phyloP scores from a whole-genome alignment of 2,113 vertebrate genomes.

The Alethe diademata region DNA sequence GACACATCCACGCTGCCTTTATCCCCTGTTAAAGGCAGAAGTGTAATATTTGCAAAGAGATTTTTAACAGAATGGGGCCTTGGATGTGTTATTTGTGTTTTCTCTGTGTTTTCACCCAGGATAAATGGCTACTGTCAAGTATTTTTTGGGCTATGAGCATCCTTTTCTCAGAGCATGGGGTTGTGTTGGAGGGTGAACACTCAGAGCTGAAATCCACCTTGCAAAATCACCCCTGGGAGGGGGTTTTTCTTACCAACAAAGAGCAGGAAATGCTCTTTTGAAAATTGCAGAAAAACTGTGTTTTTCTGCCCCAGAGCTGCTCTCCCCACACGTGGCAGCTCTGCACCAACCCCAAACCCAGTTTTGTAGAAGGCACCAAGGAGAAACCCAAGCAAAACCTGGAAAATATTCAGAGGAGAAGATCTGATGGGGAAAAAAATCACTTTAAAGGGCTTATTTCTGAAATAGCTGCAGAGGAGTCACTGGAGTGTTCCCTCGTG shows the following conservation, averaged over 20 bases:
- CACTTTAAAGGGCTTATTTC: not conserved
- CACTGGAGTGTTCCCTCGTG: not conserved
- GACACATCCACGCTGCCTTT: not conserved
- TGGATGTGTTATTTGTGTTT: not conserved
- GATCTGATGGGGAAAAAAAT: not conserved
- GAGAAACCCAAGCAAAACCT: not conserved
- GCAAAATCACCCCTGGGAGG: not conserved
- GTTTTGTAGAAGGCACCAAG: not conserved
- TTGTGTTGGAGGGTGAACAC: fast-evolving
- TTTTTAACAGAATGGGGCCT: not conserved
- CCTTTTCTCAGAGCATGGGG: not conserved
- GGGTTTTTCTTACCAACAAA: not conserved
- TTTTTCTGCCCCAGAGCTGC: not conserved
- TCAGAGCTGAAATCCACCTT: not conserved
- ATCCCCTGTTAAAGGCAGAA: not conserved
- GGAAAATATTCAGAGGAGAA: not conserved
- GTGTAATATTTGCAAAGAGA: not conserved
- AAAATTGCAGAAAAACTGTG: not conserved
- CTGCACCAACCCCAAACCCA: not conserved
- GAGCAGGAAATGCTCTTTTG: not conserved
- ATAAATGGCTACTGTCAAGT: fast-evolving
- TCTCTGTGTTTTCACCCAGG: fast-evolving
- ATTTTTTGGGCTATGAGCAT: fast-evolving
- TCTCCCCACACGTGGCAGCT: not conserved
- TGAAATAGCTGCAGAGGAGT: not conserved